Base-by-base conservation (phyloP, 37 sponge, comb jelly and placozoan genomes). In the Geodia barretti region DNA sequence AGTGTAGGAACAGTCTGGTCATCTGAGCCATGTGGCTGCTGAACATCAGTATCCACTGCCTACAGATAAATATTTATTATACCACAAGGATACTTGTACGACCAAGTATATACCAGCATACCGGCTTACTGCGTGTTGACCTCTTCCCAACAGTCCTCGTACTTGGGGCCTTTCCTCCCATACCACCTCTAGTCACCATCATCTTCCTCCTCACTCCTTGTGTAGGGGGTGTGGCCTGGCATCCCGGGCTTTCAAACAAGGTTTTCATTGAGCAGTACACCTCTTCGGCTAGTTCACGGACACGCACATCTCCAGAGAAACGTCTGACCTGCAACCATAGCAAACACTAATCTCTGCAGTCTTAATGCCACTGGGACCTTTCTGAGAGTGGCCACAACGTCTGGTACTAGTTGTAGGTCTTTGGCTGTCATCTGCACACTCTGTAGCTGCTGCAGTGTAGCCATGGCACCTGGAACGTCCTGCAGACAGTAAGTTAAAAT, bases 361-460 rank as follows among this genome's bases (percentile, higher is more conserved):
- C 3, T 34, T 39, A 35, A 34, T 20, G 14, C 54, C 14, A 17
- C 54, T n/a, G n/a, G n/a, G n/a, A 92, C 92, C 92, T 87, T 92
- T 59, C 84, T 78, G 24, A 92, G 19, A 36, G 88, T 92, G 59
- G 43, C 30, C 20, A 92, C 77, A 4, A 92, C 26, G 62, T 87
- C 81, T 25, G 86, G 86, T 4, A 92, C 83, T 43, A 60, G 32
- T 19, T 79, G 75, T 39, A 89, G 34, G 31, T 84, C 84, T 28
- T 43, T 41, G 11, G 62, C 11, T 30, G 80, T 42, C 70, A 31
- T 68, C 39, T 65, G 34, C 17, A 79, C 58, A 0, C 59, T 47
- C 30, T 31, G 60, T 4, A 89, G 41, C 41, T 75, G 64, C 23
- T 64, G 59, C 41, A 89, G 64, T 14, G 40, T 37, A 39, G 24